Evolutionary conservation across 2,888 invertebrate genomes (phyloP).

Genomic region (Desoria tigrina): DNA sequence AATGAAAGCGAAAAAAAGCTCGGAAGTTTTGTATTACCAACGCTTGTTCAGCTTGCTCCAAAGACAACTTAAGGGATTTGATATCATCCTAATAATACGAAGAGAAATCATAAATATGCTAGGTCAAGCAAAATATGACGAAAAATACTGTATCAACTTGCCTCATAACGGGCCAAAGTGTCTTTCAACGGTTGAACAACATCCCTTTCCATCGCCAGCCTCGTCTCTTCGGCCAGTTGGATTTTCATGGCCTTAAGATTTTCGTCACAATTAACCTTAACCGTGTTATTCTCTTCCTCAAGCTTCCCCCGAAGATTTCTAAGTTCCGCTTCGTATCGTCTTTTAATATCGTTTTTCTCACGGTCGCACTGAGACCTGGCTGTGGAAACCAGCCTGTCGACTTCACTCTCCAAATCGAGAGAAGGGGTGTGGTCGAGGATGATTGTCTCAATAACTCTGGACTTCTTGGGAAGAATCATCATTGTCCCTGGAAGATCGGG

Average conservation of each 20-base stretch:
- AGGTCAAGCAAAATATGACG: too few species aligned
- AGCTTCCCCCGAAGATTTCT: neutral
- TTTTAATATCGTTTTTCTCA: conserved; percentile 1
- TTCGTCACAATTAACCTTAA: neutral
- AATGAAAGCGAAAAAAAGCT: too few species aligned
- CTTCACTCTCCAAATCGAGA: conserved; percentile 8
- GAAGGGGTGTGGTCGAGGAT: conserved; percentile 12
- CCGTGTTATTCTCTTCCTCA: neutral
- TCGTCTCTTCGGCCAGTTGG: neutral
- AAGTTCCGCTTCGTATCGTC: conserved; percentile 10
- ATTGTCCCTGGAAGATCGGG: too few species aligned
- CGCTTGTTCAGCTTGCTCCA: too few species aligned
- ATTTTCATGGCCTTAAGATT: neutral
- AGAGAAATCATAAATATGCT: too few species aligned
- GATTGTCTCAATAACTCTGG: conserved; percentile 10
- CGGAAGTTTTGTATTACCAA: too few species aligned
- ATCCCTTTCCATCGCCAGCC: neutral
- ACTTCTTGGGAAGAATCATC: neutral
- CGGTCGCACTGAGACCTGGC: conserved; percentile 8
- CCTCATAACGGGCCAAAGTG: neutral
- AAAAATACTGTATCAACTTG: too few species aligned
- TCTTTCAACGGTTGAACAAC: neutral
- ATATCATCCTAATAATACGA: too few species aligned
- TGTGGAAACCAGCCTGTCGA: conserved; percentile 8
- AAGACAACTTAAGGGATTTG: too few species aligned